Conservation (phyloP, 2,113 vertebrate genomes). For the Ictidomys tridecemlineatus region DNA sequence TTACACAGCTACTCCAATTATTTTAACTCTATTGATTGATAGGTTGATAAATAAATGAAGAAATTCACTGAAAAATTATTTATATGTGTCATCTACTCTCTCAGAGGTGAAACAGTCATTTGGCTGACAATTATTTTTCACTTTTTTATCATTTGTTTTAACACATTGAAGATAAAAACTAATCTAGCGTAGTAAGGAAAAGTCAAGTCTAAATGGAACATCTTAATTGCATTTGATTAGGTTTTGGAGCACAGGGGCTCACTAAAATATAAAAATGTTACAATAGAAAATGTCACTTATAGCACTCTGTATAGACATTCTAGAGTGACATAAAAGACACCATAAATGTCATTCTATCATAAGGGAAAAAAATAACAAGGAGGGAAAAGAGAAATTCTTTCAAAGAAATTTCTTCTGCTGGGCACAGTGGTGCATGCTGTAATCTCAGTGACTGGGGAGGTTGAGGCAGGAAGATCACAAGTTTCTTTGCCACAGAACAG, state of each 20-base stretch:
- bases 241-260: background rate
- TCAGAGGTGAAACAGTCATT: slow-evolving; percentile 31
- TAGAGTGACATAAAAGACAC: background rate
- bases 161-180: slow-evolving; percentile 1
- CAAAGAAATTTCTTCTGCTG: background rate
- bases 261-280: background rate
- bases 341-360: background rate
- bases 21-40: background rate
- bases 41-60: slow-evolving; percentile 31
- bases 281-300: background rate
- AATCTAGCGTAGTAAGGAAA: background rate
- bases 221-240: background rate
- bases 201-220: background rate
- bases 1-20: slow-evolving; percentile 30
- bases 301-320: background rate
- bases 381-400: background rate
- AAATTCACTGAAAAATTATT: slow-evolving; percentile 27
- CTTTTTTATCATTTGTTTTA: slow-evolving; percentile 41
- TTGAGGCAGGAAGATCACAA: too few relatives aligned
- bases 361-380: background rate
- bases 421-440: too few relatives aligned
- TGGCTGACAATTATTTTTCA: background rate
- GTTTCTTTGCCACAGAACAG: slow-evolving; percentile 74
- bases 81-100: background rate
- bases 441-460: too few relatives aligned